Conservation (phyloP, 1,140 invertebrate species). For the Adelges cooleyi region DNA sequence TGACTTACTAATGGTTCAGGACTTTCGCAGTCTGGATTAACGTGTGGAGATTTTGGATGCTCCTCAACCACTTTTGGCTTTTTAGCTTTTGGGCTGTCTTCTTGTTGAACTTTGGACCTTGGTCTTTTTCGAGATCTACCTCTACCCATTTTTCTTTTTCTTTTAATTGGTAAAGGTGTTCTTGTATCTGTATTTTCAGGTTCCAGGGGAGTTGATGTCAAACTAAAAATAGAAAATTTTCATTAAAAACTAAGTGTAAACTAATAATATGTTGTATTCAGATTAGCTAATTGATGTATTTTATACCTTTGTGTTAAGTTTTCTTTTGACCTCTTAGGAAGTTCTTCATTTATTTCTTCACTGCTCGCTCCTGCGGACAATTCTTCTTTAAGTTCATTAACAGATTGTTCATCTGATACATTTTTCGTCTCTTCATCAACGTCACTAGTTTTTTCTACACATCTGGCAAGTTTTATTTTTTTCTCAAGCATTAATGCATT, state of each 20-base stretch:
- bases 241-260: too few species aligned
- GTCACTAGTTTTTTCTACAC: neutral
- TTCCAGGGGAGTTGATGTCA: neutral
- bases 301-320: too few species aligned
- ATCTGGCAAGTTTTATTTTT: neutral
- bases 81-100: neutral
- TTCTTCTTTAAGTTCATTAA: neutral
- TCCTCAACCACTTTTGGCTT: neutral
- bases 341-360: neutral
- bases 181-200: neutral
- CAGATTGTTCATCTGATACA: neutral
- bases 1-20: too few species aligned
- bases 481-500: neutral
- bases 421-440: neutral
- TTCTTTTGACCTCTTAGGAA: too few species aligned
- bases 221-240: neutral
- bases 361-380: neutral
- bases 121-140: constrained; percentile 18
- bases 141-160: neutral
- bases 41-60: neutral
- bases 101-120: neutral
- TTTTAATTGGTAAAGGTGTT: neutral
- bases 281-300: too few species aligned
- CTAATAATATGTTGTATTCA: too few species aligned
- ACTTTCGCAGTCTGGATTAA: neutral